Conservation (phyloP, 2,888 invertebrate species). For the Tiliacea citrago region DNA sequence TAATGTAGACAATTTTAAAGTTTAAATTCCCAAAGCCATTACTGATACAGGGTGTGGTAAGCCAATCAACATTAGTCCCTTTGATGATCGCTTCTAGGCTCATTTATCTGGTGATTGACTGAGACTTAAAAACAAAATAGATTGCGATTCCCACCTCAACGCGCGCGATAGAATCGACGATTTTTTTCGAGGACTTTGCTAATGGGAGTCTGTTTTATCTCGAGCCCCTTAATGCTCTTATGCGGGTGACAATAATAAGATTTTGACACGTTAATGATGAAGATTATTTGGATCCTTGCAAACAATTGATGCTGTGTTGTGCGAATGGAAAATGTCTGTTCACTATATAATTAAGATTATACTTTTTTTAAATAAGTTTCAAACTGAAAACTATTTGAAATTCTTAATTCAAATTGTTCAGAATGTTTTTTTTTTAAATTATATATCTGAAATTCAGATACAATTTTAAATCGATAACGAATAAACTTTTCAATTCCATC, state of each 20-base stretch:
- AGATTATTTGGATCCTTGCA: conserved; percentile 71
- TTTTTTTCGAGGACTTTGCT: conserved; percentile 83
- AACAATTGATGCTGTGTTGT: conserved; percentile 41
- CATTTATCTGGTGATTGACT: conserved; percentile 89
- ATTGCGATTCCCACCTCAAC: conserved; percentile 89
- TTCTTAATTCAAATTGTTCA: not conserved
- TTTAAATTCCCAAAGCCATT: conserved; percentile 56
- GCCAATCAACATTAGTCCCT: conserved; percentile 89
- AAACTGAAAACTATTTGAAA: not conserved
- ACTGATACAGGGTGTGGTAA: conserved; percentile 68
- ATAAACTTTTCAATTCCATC: conserved; percentile 86
- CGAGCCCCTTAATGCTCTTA: conserved; percentile 87
- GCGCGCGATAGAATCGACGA: conserved; percentile 85
- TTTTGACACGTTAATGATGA: conserved; percentile 88
- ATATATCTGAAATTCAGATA: conserved; percentile 15
- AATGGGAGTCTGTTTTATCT: conserved; percentile 90
- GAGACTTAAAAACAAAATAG: conserved; percentile 86
- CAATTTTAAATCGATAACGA: conserved; percentile 77
- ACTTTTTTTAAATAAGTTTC: not conserved
- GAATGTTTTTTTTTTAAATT: not conserved
- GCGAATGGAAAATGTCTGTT: not conserved
- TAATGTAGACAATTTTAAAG: conserved; percentile 59
- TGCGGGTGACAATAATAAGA: conserved; percentile 89
- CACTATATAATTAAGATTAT: not conserved
- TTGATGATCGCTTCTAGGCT: conserved; percentile 84